Conservation (phyloP, 64 coral and sea anemone genomes). For the Acropora tenuis region DNA sequence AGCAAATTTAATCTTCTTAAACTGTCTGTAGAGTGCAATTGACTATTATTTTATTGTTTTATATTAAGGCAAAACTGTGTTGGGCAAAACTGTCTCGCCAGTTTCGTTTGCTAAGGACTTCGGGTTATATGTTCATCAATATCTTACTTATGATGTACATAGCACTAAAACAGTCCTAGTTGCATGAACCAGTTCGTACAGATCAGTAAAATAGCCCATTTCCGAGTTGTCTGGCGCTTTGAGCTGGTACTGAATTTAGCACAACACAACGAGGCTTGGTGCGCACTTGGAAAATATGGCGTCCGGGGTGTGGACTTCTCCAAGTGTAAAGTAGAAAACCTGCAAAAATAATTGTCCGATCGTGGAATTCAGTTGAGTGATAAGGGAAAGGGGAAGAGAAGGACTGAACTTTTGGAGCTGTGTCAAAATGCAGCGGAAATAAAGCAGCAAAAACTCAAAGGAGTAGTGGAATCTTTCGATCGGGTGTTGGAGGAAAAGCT, state of each 20-base stretch:
- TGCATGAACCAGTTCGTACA: no score
- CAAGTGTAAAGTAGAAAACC: constrained; percentile 45
- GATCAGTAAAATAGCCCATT: not conserved
- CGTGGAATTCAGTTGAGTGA: constrained; percentile 61
- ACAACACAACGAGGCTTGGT: constrained; percentile 37
- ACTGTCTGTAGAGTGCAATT: no score
- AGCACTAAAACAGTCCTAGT: no score
- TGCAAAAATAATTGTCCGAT: constrained; percentile 64
- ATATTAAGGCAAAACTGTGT: not conserved
- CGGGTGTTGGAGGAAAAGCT: constrained; percentile 60
- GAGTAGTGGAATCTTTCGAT: constrained; percentile 45
- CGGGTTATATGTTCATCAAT: not conserved
- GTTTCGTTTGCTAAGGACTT: constrained; percentile 16
- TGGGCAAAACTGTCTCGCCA: constrained; percentile 34
- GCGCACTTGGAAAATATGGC: constrained; percentile 25
- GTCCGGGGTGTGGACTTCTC: constrained; percentile 56
- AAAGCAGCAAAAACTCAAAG: constrained; percentile 43
- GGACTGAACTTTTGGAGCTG: constrained; percentile 57
- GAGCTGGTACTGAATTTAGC: constrained; percentile 49
- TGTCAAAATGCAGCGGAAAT: constrained; percentile 47
- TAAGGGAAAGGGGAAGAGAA: constrained; percentile 64
- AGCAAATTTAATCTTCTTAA: no score
- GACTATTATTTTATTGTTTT: no score
- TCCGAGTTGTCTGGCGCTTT: constrained; percentile 53
- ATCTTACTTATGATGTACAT: no score